A percentile compares a stretch with the other conserved stretches of the same genome.
These are phyloP conservation scores for Trachops cirrhosus DNA, from an alignment of 2,797 vertebrate genomes.

Conservation along the genomic window DNA sequence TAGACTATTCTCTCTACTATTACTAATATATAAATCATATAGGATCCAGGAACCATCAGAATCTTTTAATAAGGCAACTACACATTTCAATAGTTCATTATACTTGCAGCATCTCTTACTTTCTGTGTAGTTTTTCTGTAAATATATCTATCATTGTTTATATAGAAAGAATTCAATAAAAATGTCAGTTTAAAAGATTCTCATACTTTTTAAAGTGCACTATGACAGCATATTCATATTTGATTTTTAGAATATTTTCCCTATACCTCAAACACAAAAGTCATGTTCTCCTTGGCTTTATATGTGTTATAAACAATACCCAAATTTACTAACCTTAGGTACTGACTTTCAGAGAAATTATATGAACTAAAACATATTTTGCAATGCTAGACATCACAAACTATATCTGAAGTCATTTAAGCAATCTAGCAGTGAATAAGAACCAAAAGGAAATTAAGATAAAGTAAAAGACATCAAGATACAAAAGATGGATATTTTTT, in stretches of 20 bases:
- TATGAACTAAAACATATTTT: neutral
- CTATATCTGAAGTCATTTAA: neutral
- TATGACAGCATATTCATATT: neutral
- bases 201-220: neutral
- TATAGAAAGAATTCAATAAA: neutral
- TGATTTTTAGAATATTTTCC: neutral
- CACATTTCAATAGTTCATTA: neutral
- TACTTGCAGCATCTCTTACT: neutral
- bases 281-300: neutral
- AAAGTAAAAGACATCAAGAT: neutral
- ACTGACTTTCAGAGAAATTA: slow-evolving; percentile 27
- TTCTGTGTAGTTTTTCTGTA: neutral
- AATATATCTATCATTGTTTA: neutral
- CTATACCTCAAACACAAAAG: slow-evolving; percentile 9
- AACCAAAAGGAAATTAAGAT: slow-evolving; percentile 14
- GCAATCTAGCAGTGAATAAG: neutral
- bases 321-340: neutral
- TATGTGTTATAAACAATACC: neutral
- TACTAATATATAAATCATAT: neutral
- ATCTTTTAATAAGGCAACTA: neutral
- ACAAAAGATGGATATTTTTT: neutral
- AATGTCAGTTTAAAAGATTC: neutral
- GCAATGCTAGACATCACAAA: neutral
- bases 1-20: neutral
- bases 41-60: neutral